phyloP scores from a whole-genome alignment of 2,797 vertebrate species.

The Bradypodion pumilum region DNA sequence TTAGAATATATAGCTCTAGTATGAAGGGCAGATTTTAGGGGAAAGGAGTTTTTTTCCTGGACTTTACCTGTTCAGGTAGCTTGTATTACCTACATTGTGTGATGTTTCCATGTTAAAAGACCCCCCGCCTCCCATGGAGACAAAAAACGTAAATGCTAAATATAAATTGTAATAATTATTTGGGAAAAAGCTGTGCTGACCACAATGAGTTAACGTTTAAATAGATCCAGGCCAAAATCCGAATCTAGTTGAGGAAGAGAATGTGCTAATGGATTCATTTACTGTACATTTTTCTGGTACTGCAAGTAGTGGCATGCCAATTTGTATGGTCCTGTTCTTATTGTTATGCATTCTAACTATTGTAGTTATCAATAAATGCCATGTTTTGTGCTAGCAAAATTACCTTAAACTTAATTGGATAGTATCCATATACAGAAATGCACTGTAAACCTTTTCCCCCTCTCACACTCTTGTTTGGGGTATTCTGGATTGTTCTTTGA shows the following conservation, averaged over 20 bases:
- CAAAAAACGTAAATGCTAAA: not conserved
- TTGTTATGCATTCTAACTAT: too few relatives aligned
- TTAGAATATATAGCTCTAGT: not conserved
- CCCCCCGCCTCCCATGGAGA: not conserved
- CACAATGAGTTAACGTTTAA: not conserved
- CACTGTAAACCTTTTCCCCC: not conserved
- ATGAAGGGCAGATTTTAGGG: slow-evolving; percentile 11
- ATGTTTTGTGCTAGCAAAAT: too few relatives aligned
- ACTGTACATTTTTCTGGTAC: not conserved
- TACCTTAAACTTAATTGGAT: too few relatives aligned
- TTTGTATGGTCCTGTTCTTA: not conserved
- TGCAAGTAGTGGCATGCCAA: not conserved
- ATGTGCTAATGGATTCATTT: not conserved
- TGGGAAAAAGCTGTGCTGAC: not conserved
- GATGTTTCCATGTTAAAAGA: not conserved
- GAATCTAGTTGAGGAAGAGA: not conserved
- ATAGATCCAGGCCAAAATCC: not conserved
- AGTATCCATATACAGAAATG: not conserved
- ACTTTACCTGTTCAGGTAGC: not conserved
- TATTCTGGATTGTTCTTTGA: not conserved
- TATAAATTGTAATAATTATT: not conserved
- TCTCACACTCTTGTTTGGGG: not conserved
- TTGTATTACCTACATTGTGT: not conserved
- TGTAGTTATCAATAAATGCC: too few relatives aligned
- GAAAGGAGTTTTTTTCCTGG: not conserved